Base-by-base conservation (phyloP, 2,888 invertebrate genomes). In the Tricholauxania praeusta region DNA sequence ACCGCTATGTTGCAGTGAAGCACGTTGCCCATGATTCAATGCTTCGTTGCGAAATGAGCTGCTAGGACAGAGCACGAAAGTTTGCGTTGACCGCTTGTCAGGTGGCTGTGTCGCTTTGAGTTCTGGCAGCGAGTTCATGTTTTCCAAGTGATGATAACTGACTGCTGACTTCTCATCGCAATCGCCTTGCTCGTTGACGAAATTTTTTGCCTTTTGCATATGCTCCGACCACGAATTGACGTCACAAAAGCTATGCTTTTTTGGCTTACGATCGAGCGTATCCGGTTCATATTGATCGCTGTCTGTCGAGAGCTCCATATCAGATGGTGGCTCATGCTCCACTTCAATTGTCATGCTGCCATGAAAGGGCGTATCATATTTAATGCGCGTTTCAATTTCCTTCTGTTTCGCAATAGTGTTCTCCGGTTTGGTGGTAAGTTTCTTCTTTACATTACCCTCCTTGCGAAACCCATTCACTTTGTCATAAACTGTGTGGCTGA, bases 201-300 rank as follows among this genome's bases (percentile, higher is more conserved):
- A 70, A 22, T 72, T 59, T 59, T 75, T 63, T 60, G 75, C 65
- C 75, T 88, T 86, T 72, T 87, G 88, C 57, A 91, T 81, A 0
- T 91, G 91, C 80, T 91, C 78, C 2, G 89, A 86, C 82, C 88
- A 90, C 17, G 89, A 89, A 68, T 83, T 87, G 10, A 87, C 84
- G 73, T 86, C 88, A 55, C 89, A 88, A 75, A 89, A 86, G 76
- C 89, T 89, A 59, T 89, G 84, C 78, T 90, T 91, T 84, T 89
- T 91, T 59, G 93, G 92, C 82, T 95, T 95, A 39, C 95, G 89
- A 81, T 96, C 96, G 72, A 96, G 88, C 0, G 96, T 96, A 78
- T 96, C 95, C 0, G 95, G 95, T 84, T 96, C 96, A 80, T 94
- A 96, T 71, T 92, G 92, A 80, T 94, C 94, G 2, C 94, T 94